Percentiles rank a stretch among this genome's conserved stretches.
Evolutionary conservation across 2,797 vertebrate genomes (phyloP).

Genomic region (Sebastes ruberrimus): DNA sequence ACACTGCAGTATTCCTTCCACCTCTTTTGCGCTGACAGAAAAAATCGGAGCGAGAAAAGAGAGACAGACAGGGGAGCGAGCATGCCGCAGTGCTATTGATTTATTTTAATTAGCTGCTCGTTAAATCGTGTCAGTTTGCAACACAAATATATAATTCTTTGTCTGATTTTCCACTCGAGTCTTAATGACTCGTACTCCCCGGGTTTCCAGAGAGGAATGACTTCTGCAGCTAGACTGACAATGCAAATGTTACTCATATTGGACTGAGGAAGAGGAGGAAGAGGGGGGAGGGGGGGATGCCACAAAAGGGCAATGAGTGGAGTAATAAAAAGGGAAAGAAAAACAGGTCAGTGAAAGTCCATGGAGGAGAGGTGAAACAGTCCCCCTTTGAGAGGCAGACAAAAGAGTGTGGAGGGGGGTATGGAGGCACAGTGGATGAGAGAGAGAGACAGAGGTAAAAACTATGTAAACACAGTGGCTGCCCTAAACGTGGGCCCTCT

Average conservation of each 20-base stretch:
- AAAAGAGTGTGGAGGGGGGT: slow-evolving; percentile 62
- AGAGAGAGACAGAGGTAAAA: slow-evolving; percentile 77
- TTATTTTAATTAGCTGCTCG: slow-evolving; percentile 88
- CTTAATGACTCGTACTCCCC: slow-evolving; percentile 76
- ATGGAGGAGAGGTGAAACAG: slow-evolving; percentile 78
- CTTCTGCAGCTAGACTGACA: slow-evolving; percentile 63
- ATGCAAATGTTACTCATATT: slow-evolving; percentile 74
- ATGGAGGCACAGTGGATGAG: slow-evolving; percentile 53
- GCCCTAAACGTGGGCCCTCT: slow-evolving; percentile 83
- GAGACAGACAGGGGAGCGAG: slow-evolving; percentile 58
- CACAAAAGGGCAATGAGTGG: slow-evolving; percentile 77
- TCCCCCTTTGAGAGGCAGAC: slow-evolving; percentile 75
- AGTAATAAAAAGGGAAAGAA: slow-evolving; percentile 77
- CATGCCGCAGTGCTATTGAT: slow-evolving; percentile 85
- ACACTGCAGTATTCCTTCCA: slow-evolving; percentile 54
- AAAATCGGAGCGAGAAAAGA: slow-evolving; percentile 52
- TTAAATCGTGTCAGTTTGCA: slow-evolving; percentile 84
- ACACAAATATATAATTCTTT: slow-evolving; percentile 87
- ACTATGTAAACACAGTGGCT: slow-evolving; percentile 84
- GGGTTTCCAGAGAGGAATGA: slow-evolving; percentile 70
- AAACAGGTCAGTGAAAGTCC: slow-evolving; percentile 82
- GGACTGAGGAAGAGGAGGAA: slow-evolving; percentile 6
- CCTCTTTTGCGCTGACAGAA: slow-evolving; percentile 61
- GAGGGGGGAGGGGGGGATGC: slow-evolving; percentile 11
- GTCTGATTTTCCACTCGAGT: slow-evolving; percentile 79